These are phyloP conservation scores for Apeira syringaria DNA, from an alignment of 2,888 invertebrate genomes.

Conservation along the genomic window DNA sequence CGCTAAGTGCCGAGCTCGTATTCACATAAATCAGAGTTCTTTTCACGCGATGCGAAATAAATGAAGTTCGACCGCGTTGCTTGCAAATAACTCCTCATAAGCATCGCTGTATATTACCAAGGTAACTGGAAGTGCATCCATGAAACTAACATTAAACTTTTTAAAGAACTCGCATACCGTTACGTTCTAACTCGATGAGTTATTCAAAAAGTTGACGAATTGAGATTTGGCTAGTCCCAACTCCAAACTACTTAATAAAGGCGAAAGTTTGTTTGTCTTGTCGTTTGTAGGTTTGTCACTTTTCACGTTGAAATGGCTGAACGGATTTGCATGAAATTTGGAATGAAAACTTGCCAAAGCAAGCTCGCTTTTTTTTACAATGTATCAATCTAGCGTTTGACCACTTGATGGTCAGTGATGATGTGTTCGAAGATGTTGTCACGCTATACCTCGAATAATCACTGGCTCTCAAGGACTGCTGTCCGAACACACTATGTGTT, in stretches of 20 bases:
- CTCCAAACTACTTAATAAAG: conserved; percentile 10
- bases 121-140: conserved; percentile 14
- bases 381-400: no score
- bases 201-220: conserved; percentile 18
- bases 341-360: no score
- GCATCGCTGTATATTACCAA: conserved; percentile 15
- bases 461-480: no score
- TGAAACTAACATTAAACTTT: conserved; percentile 20
- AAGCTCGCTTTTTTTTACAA: no score
- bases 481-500: no score
- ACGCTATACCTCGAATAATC: no score
- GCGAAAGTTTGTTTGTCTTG: no score
- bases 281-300: no score
- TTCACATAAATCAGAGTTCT: conserved; percentile 15
- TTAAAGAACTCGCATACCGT: not conserved
- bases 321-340: no score
- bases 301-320: no score
- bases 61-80: conserved; percentile 18
- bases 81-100: conserved; percentile 29
- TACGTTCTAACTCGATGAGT: conserved; percentile 1
- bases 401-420: no score
- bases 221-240: conserved; percentile 27
- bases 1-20: conserved; percentile 3
- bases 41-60: conserved; percentile 18
- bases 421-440: no score